Evolutionary conservation across 92 coral and sea anemone genomes (phyloP), one percentile per base, ranked within the genome.

Genomic region (Nematostella vectensis): DNA sequence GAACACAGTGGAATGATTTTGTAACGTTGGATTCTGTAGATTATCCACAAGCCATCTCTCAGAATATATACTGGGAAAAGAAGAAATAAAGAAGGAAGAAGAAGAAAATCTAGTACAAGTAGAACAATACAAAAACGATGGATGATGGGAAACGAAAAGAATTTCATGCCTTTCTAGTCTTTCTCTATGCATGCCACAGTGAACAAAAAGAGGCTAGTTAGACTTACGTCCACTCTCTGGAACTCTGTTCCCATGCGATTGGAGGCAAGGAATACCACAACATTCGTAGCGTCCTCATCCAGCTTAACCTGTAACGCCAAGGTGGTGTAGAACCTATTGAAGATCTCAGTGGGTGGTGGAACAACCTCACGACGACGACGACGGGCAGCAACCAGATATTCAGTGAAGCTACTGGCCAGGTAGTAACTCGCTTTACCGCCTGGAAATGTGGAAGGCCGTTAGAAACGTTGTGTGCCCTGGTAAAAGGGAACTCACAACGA

Each of bases 231-330:
- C 62, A 89, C 82, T 50, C 86, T 80, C 52, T 72, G 83, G 56
- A 81, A 81, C 33, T 88, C 95, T 3, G 89, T 80, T 50, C 91
- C 95, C 58, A 68, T 51, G 29, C 89, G 75, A 77, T 87, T 85
- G 27, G 95, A 72, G 27, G 95, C 85, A 26, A 86, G 54, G 75
- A 89, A 89, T 28, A 89, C 31, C 4, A 89, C 82, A 2, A 79
- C 94, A 48, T 89, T 53, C 27, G 80, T 67, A 13, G 85, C 70
- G 37, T 67, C 78, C 23, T 68, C 76, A 4, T 78, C 77, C 16
- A 93, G 48, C 48, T 79, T 79, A 29, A 93, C 81, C 61, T 93
- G 99, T 69, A 93, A 63, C 6, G 99, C 87, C 36, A 93, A 78
- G 36, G 71, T 65, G 26, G 84, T 78, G 69, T 61, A 77, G 45